Evolutionary conservation across 2,113 vertebrate species (phyloP).

Genomic region (Dromiciops gliroides): DNA sequence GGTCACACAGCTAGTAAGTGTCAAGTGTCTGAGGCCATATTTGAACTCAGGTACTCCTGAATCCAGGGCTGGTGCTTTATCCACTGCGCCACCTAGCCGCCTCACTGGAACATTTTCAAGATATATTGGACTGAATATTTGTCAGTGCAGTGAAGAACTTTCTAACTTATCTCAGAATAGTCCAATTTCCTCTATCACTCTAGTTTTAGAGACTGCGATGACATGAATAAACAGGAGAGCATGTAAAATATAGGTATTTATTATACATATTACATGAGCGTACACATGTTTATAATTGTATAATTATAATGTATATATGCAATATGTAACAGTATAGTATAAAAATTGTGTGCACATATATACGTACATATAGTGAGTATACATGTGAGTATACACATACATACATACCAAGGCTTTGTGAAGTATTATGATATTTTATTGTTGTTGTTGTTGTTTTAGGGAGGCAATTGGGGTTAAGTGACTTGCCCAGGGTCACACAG

Average conservation of each 20-base stretch:
- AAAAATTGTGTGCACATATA: not conserved
- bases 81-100: too few species aligned
- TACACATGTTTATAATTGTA: not conserved
- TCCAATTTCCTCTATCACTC: constrained; percentile 18
- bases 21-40: too few species aligned
- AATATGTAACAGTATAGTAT: not conserved
- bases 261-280: not conserved
- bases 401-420: not conserved
- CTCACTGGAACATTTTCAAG: not conserved
- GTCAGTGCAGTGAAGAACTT: not conserved
- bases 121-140: constrained; percentile 9
- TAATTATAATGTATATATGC: not conserved
- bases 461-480: too few species aligned
- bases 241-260: not conserved
- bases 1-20: too few species aligned
- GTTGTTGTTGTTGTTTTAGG: too few species aligned
- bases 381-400: too few species aligned
- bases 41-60: too few species aligned
- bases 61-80: too few species aligned
- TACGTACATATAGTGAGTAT: too few species aligned
- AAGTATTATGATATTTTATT: not conserved
- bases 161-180: constrained; percentile 16
- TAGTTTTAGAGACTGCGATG: not conserved
- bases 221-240: not conserved
- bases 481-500: too few species aligned